phyloP scores from a whole-genome alignment of 2,113 vertebrate genomes.

The Bucco capensis region DNA sequence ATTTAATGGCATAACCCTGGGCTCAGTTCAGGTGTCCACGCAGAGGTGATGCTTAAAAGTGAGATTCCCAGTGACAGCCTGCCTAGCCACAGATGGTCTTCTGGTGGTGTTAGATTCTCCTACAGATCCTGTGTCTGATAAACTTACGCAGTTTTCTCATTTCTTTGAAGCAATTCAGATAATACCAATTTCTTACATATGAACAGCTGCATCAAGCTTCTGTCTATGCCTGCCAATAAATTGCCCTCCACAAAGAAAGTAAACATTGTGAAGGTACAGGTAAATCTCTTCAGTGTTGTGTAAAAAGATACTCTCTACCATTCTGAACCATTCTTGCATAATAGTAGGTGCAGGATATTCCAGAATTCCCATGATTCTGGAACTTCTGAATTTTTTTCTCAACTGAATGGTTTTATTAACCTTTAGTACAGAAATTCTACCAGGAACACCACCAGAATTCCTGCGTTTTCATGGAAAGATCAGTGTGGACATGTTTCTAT shows the following conservation, averaged over 20 bases:
- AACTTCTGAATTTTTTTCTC: not conserved
- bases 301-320: not conserved
- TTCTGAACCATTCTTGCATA: not conserved
- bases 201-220: not conserved
- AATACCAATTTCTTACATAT: rapidly evolving
- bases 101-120: not conserved
- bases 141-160: not conserved
- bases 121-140: not conserved
- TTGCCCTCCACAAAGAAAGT: not conserved
- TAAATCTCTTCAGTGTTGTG: not conserved
- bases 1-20: not conserved
- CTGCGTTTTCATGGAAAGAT: not conserved
- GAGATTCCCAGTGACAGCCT: not conserved
- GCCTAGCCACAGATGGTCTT: not conserved
- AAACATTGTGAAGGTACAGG: not conserved
- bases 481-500: not conserved
- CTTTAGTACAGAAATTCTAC: not conserved
- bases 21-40: rapidly evolving
- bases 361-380: not conserved
- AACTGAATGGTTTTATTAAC: not conserved
- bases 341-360: not conserved
- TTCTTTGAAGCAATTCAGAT: not conserved
- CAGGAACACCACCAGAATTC: not conserved
- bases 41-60: not conserved
- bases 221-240: not conserved